phyloP scores from a whole-genome alignment of 2,113 vertebrate genomes.

The Tachysurus vachellii region DNA sequence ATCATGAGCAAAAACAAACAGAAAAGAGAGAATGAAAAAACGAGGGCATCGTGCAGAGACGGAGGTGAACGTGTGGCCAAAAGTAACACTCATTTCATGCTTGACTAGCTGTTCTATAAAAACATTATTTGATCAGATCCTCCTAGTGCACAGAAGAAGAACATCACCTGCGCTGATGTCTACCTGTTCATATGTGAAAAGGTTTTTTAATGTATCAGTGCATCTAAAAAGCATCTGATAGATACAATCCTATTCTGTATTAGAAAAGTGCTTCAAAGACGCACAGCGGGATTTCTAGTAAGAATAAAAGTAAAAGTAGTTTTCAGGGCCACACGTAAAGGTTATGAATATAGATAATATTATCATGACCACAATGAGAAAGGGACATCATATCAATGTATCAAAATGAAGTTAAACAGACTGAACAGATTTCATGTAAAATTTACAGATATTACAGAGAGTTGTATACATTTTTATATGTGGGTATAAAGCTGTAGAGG shows the following conservation, averaged over 20 bases:
- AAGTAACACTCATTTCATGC: background rate
- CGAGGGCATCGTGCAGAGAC: slow-evolving; percentile 71
- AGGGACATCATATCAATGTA: background rate
- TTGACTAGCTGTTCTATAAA: background rate
- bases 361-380: background rate
- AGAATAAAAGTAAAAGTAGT: background rate
- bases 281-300: background rate
- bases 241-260: background rate
- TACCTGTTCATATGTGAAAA: background rate
- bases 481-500: background rate
- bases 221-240: background rate
- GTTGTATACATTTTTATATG: background rate
- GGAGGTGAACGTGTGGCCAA: slow-evolving; percentile 35
- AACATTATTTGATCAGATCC: background rate
- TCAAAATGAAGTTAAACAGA: background rate
- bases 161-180: background rate
- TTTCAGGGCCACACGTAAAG: background rate
- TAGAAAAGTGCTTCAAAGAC: background rate
- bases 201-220: background rate
- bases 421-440: background rate
- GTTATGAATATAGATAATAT: background rate
- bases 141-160: background rate
- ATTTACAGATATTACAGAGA: background rate
- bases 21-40: slow-evolving; percentile 72
- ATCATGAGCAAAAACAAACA: slow-evolving; percentile 77